A percentile compares a stretch with the other conserved stretches of the same genome.
Evolutionary conservation across 2,113 vertebrate species (phyloP).

Genomic region (Heterotis niloticus): DNA sequence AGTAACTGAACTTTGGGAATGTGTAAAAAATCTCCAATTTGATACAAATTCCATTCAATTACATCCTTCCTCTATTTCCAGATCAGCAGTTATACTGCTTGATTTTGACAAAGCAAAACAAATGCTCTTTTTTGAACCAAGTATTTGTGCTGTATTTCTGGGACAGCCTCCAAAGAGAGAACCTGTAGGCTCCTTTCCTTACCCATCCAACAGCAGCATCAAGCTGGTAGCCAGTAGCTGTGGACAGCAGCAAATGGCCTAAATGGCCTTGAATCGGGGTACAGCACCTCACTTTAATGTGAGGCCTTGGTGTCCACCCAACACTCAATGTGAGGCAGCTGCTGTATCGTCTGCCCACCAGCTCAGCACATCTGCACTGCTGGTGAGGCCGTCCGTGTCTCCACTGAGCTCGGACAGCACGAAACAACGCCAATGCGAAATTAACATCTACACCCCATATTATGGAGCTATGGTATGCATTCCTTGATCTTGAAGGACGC

Average conservation of each 20-base stretch:
- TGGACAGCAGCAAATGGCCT: background rate
- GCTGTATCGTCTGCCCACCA: background rate
- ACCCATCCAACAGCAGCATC: too few relatives aligned
- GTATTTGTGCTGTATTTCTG: too few relatives aligned
- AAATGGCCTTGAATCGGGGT: background rate
- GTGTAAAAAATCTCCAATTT: slow-evolving; percentile 9
- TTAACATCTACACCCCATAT: background rate
- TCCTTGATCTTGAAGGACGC: slow-evolving; percentile 16
- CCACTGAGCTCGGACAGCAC: slow-evolving; percentile 9
- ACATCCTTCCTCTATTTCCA: too few relatives aligned
- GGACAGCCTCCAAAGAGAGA: too few relatives aligned
- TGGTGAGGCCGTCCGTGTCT: slow-evolving; percentile 17
- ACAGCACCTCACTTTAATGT: background rate
- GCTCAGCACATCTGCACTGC: slow-evolving; percentile 22
- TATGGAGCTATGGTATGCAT: background rate
- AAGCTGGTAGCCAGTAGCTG: background rate
- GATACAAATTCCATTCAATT: background rate
- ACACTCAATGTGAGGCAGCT: too few relatives aligned
- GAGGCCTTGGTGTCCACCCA: background rate
- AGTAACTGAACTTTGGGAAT: slow-evolving; percentile 7
- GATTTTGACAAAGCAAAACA: too few relatives aligned
- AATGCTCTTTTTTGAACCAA: too few relatives aligned
- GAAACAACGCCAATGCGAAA: background rate
- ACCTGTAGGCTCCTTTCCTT: too few relatives aligned
- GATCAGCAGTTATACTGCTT: too few relatives aligned